Base-by-base conservation (phyloP, 1,140 invertebrate species). In the Geopemphigus sp. region DNA sequence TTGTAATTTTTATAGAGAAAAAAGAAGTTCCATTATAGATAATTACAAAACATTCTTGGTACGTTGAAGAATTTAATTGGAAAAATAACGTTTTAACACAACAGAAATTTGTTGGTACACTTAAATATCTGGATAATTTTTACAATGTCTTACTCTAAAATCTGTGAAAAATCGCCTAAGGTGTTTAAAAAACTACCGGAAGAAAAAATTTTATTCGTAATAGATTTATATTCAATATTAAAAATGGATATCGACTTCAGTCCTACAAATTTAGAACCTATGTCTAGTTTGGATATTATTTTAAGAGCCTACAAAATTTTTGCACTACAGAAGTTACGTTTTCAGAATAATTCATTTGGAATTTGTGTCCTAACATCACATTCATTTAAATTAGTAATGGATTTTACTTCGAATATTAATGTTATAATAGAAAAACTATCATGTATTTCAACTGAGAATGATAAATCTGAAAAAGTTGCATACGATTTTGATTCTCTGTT, bases 391-490 rank as follows among this genome's bases (percentile, higher is more conserved):
- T 5, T 78, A 5, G 5, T 78, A 50, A 15, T 78, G 39, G 57
- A 78, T 50, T 78, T 78, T 63, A 78, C 74, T 24, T 14, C 74
- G 61, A 59, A 78, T 50, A 61, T 63, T 26, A 78, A 78, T 14
- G 19, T 50, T 17, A 26, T 78, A 14, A 26, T 61, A 5, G 57
- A 78, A 63, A 59, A 63, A 29, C 29, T 78, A n/a, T 26, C n/a
- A 19, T 78, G 22, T 12, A 47, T 78, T 19, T 19, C 22, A 11
- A 11, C 5, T 63, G 57, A 29, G 47, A 61, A 78, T 47, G 66
- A 47, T n/a, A 78, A 26, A 19, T 14, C 6, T 47, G 74, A 78
- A 76, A 56, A 76, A 61, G 39, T 50, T 78, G 57, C 74, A 26
- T 78, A 78, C 29, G 57, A 78, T 63, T 78, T 78, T 15, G 57